Evolutionary conservation across 1,140 invertebrate genomes (phyloP).

Genomic region (Caenorhabditis brenneri): DNA sequence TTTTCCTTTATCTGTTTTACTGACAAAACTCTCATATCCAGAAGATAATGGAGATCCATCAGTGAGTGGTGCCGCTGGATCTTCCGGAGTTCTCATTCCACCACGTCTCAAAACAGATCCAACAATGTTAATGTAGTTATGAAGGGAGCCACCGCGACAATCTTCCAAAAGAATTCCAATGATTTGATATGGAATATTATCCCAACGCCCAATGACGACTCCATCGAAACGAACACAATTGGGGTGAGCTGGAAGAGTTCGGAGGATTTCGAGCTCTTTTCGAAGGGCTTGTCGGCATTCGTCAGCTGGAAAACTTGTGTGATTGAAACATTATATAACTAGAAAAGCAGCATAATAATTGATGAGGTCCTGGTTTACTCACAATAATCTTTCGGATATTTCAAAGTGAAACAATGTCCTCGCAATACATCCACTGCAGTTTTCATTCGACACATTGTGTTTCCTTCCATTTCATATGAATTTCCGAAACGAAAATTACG

Average conservation of each 20-base stretch:
- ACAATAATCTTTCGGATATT: neutral
- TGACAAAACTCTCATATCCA: neutral
- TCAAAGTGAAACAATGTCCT: neutral
- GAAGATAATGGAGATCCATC: neutral
- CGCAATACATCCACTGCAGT: neutral
- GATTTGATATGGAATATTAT: neutral
- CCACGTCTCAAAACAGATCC: neutral
- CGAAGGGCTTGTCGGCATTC: neutral
- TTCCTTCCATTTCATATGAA: neutral
- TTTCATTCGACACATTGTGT: neutral
- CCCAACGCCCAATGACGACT: slow-evolving; percentile 28
- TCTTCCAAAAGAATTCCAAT: slow-evolving; percentile 3
- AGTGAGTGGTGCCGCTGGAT: neutral
- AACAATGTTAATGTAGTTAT: neutral
- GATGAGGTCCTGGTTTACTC: too few species aligned
- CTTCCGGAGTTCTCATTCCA: neutral
- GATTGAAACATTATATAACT: neutral
- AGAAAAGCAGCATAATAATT: too few species aligned
- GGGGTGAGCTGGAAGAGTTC: neutral
- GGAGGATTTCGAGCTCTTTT: neutral
- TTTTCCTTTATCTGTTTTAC: neutral
- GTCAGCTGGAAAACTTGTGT: neutral
- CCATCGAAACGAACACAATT: neutral
- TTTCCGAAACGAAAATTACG: neutral
- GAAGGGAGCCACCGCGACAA: neutral